Evolutionary conservation across 2,888 invertebrate genomes (phyloP), one percentile per base, ranked within the genome.

Genomic region (Syritta pipiens): DNA sequence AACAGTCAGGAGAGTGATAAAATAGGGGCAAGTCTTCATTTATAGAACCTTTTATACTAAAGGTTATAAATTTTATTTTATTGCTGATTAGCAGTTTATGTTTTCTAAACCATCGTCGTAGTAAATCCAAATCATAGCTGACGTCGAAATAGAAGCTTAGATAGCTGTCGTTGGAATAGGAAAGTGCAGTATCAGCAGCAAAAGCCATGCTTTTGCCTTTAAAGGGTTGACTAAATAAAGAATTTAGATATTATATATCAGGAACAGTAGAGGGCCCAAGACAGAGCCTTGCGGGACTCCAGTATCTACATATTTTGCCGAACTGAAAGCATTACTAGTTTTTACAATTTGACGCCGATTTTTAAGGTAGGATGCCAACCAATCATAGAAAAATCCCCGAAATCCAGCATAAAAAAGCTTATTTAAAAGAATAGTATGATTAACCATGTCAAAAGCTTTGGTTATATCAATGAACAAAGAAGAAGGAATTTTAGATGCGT

Each of bases 71-170:
- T 10, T 42, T 42, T 1, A 42, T 57, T 28, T 42, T 30, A 3
- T 28, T n/a, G 28, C 57, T 42, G 14, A 57, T 57, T 6, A 9
- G 1, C 9, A 57, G 19, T 6, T 28, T 42, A 40, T 57, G 28
- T 4, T 12, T 12, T 24, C n/a, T 35, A n/a, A 55, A 55, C 53
- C 37, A 53, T 4, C 14, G n/a, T 1, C 37, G 22, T 1, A 53
- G 9, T 9, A 17, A 6, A 1, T 53, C 53, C 3, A 53, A 17
- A 17, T 53, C 35, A 12, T 7, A 12, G n/a, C 24, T 53, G 0
- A 53, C 14, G 3, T 2, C 1, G 1, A 12, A n/a, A 24, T 7
- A 30, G 7, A 55, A 12, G 28, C 24, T 7, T 17, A 37, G 24
- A 40, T 40, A 55, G 7, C 19, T 55, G n/a, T 26, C 17, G 3